Evolutionary conservation across 2,113 vertebrate genomes (phyloP), one percentile per base, ranked within the genome.

Genomic region (Vidua chalybeata): DNA sequence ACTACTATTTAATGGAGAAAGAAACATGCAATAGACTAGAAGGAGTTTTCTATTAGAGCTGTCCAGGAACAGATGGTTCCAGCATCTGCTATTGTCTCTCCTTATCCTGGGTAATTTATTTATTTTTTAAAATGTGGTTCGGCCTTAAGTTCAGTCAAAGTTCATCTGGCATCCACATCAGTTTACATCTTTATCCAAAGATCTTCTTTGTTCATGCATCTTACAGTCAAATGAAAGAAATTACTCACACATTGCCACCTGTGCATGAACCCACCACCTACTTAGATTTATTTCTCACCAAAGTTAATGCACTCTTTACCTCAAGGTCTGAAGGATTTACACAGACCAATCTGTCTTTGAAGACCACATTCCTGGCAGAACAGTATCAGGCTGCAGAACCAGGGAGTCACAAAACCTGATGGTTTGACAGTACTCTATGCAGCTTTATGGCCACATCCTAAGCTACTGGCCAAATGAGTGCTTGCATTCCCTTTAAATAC

Each of bases 101-200:
- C 86, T 92, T 91, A 93, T 76, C 90, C 87, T 74, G 54, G 24
- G 41, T 80, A 90, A 90, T 87, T 92, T 93, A 78, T 92, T 89
- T 94, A 49, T 95, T 95, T 96, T 89, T 91, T 45, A 7, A 86
- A 93, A 92, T 93, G 87, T 58, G 23, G 31, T 95, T 96, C 0
- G 2, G 87, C 62, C 82, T 74, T 94, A 96, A 97, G 93, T 97
- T 97, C 95, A 97, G 84, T 91, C 82, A 81, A 93, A 97, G 96
- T 95, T 97, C 96, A 96, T 94, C 77, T 85, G 76, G 87, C 92
- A 92, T 69, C 80, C 28, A 58, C 83, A 87, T 87, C 93, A 89
- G 88, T 86, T 90, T 79, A 87, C 39, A 61, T 93, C 85, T 96
- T 93, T 81, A 90, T 92, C 80, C 73, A 92, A 92, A 69, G 88